Percentiles rank a stretch among this genome's conserved stretches.
These are phyloP conservation scores for Tichodroma muraria DNA, from an alignment of 2,113 vertebrate species.

Conservation along the genomic window DNA sequence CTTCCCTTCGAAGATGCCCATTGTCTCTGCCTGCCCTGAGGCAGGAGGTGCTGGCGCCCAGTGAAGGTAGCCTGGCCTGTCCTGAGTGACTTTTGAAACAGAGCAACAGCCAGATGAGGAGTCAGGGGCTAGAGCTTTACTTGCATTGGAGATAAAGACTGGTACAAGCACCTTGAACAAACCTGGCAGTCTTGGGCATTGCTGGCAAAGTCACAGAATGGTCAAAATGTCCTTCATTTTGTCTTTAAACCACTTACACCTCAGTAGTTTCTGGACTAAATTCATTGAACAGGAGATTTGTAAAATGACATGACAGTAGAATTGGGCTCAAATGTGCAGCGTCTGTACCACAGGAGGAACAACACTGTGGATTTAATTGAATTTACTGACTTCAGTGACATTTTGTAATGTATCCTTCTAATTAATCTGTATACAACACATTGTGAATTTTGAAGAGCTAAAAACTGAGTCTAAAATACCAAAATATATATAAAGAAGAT, in stretches of 20 bases:
- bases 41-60: neutral
- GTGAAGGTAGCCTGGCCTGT: neutral
- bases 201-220: neutral
- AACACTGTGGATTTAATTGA: neutral
- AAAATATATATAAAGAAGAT: neutral
- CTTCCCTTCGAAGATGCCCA: neutral
- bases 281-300: neutral
- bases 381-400: neutral
- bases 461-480: neutral
- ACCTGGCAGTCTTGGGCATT: neutral
- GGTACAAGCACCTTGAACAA: neutral
- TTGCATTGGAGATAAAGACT: neutral
- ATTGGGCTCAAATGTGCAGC: neutral
- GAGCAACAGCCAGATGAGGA: fast-evolving
- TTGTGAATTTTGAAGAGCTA: neutral
- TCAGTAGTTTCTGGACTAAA: neutral
- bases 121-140: neutral
- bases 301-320: neutral
- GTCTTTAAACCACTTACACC: neutral
- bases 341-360: neutral
- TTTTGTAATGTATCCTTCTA: neutral
- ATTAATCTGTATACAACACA: neutral
- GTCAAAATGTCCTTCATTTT: neutral
- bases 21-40: neutral
- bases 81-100: neutral